A percentile compares a stretch with the other conserved stretches of the same genome.
These are phyloP conservation scores for Campaea margaritaria DNA, from an alignment of 2,888 invertebrate species.

Conservation along the genomic window DNA sequence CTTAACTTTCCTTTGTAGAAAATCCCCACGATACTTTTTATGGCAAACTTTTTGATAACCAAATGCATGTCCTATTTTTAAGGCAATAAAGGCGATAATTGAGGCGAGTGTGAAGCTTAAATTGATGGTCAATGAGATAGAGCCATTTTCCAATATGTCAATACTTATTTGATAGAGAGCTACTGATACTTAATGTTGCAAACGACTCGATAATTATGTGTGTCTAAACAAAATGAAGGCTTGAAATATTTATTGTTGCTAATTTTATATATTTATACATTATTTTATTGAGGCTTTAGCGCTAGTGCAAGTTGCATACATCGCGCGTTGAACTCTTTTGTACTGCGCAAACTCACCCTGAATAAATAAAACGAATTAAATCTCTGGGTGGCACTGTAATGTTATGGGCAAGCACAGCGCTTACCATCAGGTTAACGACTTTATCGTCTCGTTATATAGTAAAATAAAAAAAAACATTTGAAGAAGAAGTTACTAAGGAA, in stretches of 20 bases:
- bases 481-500: no score
- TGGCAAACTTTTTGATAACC: neutral
- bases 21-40: neutral
- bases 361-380: no score
- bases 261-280: no score
- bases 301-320: no score
- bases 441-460: no score
- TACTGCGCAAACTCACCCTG: no score
- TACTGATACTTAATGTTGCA: neutral
- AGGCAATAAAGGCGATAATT: slow-evolving; percentile 1
- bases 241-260: neutral
- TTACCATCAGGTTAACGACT: no score
- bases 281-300: no score
- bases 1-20: neutral
- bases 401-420: no score
- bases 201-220: neutral
- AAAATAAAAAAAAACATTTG: no score
- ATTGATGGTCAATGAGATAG: slow-evolving; percentile 6
- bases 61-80: slow-evolving; percentile 1
- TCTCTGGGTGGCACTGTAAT: no score
- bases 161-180: slow-evolving; percentile 18
- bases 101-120: neutral
- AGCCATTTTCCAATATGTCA: slow-evolving; percentile 17
- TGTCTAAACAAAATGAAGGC: neutral
- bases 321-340: no score